Evolutionary conservation across 2,888 invertebrate genomes (phyloP), one percentile per base, ranked within the genome.

Genomic region (Poecilobothrus nobilitatus): DNA sequence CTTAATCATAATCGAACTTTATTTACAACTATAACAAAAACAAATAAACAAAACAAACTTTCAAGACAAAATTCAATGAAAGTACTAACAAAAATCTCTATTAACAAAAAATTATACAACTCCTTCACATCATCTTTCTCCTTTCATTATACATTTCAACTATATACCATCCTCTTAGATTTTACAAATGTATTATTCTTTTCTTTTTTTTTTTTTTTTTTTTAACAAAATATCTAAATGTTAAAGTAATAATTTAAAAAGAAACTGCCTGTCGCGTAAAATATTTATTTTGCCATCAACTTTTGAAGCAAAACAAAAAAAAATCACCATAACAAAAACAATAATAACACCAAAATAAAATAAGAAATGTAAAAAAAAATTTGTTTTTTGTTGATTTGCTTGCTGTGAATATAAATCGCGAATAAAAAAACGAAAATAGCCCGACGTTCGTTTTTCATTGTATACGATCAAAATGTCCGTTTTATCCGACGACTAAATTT

Each of bases 251-350:
- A 53, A 53, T 63, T 63, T 22, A 63, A 22, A 63, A 63, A 22
- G 63, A 63, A 63, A 63, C 63, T 63, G 63, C 63, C 63, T 63
- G 63, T 63, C 63, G 21, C 63, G 63, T 63, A 63, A 63, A 63
- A 63, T 63, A 63, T 63, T 63, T 63, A 63, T 63, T 63, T 63
- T 63, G 63, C 63, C 63, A 63, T 63, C 63, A 63, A 63, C 22
- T 22, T 63, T 63, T 21, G 2, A 9, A 63, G 53, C 18, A 53
- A 53, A 53, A 53, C n/a, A n/a, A n/a, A n/a, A 53, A 53, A 53
- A 53, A 12, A 53, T 5, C 37, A 53, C 2, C 37, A 53, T 15
- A 53, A 53, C 2, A 41, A 41, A 41, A 41, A 41, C 7, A 3
- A 53, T 4, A 53, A 53, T 15, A 53, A 53, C 53, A 41, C 15